Conservation (phyloP, 2,888 invertebrate genomes). For the Ectemnius continuus region DNA sequence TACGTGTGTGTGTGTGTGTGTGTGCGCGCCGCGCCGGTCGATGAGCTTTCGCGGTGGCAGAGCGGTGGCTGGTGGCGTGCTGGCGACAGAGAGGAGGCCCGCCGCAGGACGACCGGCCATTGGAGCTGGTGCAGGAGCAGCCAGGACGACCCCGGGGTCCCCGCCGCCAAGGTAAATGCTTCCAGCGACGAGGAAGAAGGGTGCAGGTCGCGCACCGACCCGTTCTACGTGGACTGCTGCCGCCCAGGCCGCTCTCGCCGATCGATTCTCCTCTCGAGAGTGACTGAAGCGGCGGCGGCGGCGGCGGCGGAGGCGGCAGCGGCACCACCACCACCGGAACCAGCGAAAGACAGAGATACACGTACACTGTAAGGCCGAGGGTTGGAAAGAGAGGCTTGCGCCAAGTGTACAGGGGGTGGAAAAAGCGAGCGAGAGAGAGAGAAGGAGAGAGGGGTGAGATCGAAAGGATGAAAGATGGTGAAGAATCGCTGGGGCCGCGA, state of each 20-base stretch:
- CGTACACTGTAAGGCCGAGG: slow-evolving; percentile 1
- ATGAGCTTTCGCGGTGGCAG: slow-evolving; percentile 22
- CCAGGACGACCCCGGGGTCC: not conserved
- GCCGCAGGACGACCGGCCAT: not conserved
- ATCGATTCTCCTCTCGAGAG: slow-evolving; percentile 56
- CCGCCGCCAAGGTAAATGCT: slow-evolving; percentile 34
- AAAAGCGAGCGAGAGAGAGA: slow-evolving; percentile 20
- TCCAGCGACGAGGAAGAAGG: slow-evolving; percentile 21
- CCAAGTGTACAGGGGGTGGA: slow-evolving; percentile 13
- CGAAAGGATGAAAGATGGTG: slow-evolving; percentile 1
- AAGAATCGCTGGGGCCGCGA: not conserved
- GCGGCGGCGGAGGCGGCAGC: too few species aligned
- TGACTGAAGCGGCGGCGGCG: slow-evolving; percentile 39
- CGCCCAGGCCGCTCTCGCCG: slow-evolving; percentile 57
- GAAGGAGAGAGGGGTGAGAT: slow-evolving; percentile 17
- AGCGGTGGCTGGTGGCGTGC: slow-evolving; percentile 13
- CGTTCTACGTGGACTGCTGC: slow-evolving; percentile 46
- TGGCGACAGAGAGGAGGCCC: not conserved
- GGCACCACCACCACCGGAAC: not conserved
- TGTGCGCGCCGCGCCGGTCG: slow-evolving; percentile 26
- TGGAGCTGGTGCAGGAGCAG: not conserved
- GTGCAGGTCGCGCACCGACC: slow-evolving; percentile 26
- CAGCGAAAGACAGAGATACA: slow-evolving; percentile 21
- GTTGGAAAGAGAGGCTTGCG: slow-evolving; percentile 8
- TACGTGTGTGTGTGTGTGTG: too few species aligned